phyloP scores from a whole-genome alignment of 2,888 invertebrate species.

The Gymnoscelis rufifasciata region DNA sequence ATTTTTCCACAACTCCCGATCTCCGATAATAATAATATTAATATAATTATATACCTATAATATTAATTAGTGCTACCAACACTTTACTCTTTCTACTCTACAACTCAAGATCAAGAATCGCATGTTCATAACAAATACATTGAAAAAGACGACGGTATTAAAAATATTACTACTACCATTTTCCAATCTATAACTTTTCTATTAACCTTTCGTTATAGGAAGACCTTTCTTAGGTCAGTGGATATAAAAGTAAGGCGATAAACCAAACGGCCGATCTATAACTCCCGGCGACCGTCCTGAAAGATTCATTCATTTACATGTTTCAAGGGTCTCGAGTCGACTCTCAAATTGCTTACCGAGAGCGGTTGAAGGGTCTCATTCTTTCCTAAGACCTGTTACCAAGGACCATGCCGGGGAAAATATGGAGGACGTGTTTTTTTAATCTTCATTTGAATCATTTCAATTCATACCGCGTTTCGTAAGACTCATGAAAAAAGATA shows the following conservation, averaged over 20 bases:
- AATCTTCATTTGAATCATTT: too few relatives aligned
- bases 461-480: too few relatives aligned
- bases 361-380: slow-evolving; percentile 1
- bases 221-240: slow-evolving; percentile 36
- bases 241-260: slow-evolving; percentile 38
- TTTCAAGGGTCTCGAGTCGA: slow-evolving; percentile 9
- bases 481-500: too few relatives aligned
- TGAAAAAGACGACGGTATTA: neutral
- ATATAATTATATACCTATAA: too few relatives aligned
- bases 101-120: too few relatives aligned
- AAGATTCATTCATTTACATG: slow-evolving; percentile 26
- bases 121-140: too few relatives aligned
- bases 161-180: neutral
- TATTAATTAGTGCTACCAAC: too few relatives aligned
- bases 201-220: neutral
- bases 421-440: neutral
- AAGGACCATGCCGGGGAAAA: neutral
- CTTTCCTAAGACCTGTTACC: neutral
- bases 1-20: too few relatives aligned
- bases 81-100: too few relatives aligned
- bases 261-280: slow-evolving; percentile 40
- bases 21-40: too few relatives aligned
- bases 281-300: slow-evolving; percentile 30
- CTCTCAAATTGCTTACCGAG: slow-evolving; percentile 7
- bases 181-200: slow-evolving; percentile 1